phyloP scores from a whole-genome alignment of 2,113 vertebrate genomes.

The Macroglossus sobrinus region DNA sequence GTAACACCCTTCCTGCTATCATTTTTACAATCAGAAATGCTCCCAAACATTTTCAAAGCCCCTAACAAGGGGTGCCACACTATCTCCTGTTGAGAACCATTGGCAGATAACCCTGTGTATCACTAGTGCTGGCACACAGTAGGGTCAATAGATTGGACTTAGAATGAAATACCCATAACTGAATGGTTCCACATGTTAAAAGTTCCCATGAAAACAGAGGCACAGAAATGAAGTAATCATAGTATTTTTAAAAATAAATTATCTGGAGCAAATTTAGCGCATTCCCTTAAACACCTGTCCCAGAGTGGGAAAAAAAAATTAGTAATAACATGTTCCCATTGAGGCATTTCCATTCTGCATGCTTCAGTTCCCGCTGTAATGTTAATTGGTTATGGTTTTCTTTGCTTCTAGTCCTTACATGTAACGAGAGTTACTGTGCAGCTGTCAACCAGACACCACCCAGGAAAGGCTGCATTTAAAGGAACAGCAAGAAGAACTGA shows the following conservation, averaged over 20 bases:
- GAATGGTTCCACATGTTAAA: background rate
- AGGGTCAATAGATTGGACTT: background rate
- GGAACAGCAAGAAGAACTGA: background rate
- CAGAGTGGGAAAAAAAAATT: background rate
- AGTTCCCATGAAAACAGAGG: constrained; percentile 40
- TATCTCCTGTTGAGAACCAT: background rate
- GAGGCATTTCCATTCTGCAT: constrained; percentile 39
- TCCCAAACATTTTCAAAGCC: background rate
- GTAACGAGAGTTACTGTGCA: constrained; percentile 20
- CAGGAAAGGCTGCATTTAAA: background rate
- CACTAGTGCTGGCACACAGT: background rate
- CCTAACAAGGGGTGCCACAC: background rate
- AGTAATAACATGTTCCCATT: background rate
- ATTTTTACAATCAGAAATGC: background rate
- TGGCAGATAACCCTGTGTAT: background rate
- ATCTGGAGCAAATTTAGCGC: constrained; percentile 46
- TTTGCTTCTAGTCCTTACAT: constrained; percentile 25
- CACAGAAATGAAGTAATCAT: constrained; percentile 40
- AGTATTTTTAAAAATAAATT: constrained; percentile 31
- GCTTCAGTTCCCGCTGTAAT: background rate
- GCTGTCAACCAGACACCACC: constrained; percentile 29
- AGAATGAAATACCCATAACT: background rate
- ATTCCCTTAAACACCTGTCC: constrained; percentile 69
- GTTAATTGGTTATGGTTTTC: constrained; percentile 51
- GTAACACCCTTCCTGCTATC: background rate